Base-by-base conservation (phyloP, 2,888 invertebrate genomes). In the Aphodius sticticus region DNA sequence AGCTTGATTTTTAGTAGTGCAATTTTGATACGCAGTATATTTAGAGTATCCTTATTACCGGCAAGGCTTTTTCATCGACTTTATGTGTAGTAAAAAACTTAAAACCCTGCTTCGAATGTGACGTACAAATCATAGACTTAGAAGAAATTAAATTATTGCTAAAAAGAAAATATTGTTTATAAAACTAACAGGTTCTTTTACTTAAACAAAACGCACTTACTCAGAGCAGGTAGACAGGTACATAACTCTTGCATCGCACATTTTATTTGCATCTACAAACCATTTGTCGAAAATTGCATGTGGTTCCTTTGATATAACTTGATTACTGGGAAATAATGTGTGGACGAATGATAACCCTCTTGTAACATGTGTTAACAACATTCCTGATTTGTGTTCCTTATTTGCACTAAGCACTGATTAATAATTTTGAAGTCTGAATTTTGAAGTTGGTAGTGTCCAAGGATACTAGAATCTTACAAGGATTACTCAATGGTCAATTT, bases 211-310 rank as follows among this genome's bases (percentile, higher is more conserved):
- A 16, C 1, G 1, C 6, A 16, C 69, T 53, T 69, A 78, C 78
- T 75, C 69, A 15, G 74, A 75, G 35, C 74, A 37, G 35, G 78
- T 74, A 6, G 78, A 75, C 15, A 78, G 69, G 26, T 35, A 74
- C 78, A 78, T 78, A 75, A 35, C 14, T 16, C 75, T 26, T 5
- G 75, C 74, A 36, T 69, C 70, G 14, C 75, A 74, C 6, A 69
- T n/a, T n/a, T 75, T 69, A 9, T 26, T 26, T 6, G 78, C 72
- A 69, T 75, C 71, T 14, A n/a, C 16, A 36, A 75, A 78, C 78
- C 78, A 78, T 7, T 69, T 69, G 26, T 36, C 70, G 14, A 78
- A 78, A 16, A 78, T 69, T 5, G 9, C n/a, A 4, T 12, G 69
- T 15, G 77, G 77, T 37, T 77, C 16, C 12, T 36, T 77, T 70